phyloP scores from a whole-genome alignment of 2,113 vertebrate species.

The Mirounga angustirostris region DNA sequence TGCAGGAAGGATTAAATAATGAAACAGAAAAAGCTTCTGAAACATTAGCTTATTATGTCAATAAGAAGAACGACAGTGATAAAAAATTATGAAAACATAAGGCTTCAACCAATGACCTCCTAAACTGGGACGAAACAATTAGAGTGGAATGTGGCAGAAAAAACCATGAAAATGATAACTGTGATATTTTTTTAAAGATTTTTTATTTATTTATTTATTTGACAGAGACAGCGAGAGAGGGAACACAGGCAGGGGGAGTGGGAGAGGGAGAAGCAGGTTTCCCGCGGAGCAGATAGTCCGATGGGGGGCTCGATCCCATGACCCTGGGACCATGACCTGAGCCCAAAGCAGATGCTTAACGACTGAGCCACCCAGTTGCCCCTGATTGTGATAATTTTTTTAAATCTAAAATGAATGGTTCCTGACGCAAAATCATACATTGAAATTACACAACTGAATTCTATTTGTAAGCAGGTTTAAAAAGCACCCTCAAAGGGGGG shows the following conservation, averaged over 20 bases:
- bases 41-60: background rate
- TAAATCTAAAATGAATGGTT: background rate
- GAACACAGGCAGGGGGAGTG: no score
- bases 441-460: conserved; percentile 5
- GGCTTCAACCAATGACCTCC: background rate
- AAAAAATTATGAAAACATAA: background rate
- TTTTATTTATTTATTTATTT: no score
- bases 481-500: background rate
- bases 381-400: background rate
- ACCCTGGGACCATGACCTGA: no score
- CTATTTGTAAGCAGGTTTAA: background rate
- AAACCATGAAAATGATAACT: background rate
- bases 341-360: no score
- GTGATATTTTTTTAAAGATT: background rate
- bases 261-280: no score
- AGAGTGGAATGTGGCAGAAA: background rate
- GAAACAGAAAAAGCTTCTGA: background rate
- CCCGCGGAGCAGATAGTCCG: no score
- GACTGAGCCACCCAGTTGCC: no score
- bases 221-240: no score
- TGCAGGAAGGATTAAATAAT: background rate
- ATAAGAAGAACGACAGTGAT: background rate
- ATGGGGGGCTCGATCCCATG: no score
- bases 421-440: background rate
- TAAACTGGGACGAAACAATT: background rate